Conservation (phyloP, 2,797 vertebrate genomes). For the Lycodopsis pacificus region DNA sequence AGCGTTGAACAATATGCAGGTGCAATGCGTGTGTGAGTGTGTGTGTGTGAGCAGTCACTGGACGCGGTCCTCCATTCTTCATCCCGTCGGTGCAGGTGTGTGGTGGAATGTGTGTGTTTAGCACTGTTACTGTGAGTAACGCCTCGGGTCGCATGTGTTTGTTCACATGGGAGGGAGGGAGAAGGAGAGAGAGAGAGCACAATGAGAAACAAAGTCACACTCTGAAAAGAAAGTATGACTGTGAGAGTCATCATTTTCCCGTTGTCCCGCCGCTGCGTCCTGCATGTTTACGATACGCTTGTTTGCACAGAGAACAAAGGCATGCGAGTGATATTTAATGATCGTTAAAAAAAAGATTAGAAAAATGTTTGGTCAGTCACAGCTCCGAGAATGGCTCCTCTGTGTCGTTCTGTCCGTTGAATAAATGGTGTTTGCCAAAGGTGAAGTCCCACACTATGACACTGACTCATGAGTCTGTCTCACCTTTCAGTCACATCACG, state of each 20-base stretch:
- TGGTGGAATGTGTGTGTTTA: slow-evolving; percentile 59
- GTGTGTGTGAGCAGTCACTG: slow-evolving; percentile 26
- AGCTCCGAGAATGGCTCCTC: slow-evolving; percentile 32
- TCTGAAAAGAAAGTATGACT: slow-evolving; percentile 55
- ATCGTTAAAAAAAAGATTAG: slow-evolving; percentile 25
- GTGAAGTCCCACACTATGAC: slow-evolving; percentile 57
- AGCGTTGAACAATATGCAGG: slow-evolving; percentile 40
- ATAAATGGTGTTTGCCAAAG: slow-evolving; percentile 73
- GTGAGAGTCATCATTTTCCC: slow-evolving; percentile 49
- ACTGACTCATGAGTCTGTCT: slow-evolving; percentile 24
- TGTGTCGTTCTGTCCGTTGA: slow-evolving; percentile 41
- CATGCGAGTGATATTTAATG: slow-evolving; percentile 53
- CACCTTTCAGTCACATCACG: slow-evolving; percentile 41
- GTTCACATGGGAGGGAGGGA: slow-evolving; percentile 55
- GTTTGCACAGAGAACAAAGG: slow-evolving; percentile 66
- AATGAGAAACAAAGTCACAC: slow-evolving; percentile 48
- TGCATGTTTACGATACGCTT: slow-evolving; percentile 63
- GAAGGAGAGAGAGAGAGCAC: slow-evolving; percentile 28
- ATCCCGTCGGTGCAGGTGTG: slow-evolving; percentile 63
- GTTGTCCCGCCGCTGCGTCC: slow-evolving; percentile 33
- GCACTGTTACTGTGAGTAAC: slow-evolving; percentile 36
- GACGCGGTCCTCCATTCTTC: slow-evolving; percentile 55
- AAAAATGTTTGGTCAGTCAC: slow-evolving; percentile 56
- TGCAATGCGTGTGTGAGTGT: slow-evolving; percentile 28
- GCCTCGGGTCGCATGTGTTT: slow-evolving; percentile 49